These are phyloP conservation scores for Sardina pilchardus DNA, from an alignment of 2,113 vertebrate species.

Conservation along the genomic window DNA sequence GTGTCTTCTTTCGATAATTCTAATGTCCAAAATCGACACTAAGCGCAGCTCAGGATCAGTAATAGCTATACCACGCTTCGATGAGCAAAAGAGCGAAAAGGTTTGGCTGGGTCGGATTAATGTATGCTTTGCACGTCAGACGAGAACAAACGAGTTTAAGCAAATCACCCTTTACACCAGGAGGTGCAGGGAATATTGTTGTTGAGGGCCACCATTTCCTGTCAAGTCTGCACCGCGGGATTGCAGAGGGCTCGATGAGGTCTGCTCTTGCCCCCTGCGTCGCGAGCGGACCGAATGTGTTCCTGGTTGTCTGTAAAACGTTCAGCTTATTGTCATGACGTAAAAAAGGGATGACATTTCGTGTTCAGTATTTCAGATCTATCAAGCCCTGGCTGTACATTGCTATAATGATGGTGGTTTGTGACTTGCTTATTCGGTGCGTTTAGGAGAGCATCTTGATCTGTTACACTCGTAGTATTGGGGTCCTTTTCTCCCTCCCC, in stretches of 20 bases:
- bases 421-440: not conserved
- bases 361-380: not conserved
- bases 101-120: slow-evolving; percentile 26
- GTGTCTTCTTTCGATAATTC: slow-evolving; percentile 43
- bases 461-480: not conserved
- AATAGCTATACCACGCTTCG: slow-evolving; percentile 34
- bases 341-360: not conserved
- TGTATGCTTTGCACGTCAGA: slow-evolving; percentile 46
- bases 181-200: not conserved
- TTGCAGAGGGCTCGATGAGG: not conserved
- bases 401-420: not conserved
- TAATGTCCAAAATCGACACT: slow-evolving; percentile 22
- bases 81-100: slow-evolving; percentile 33
- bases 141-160: slow-evolving; percentile 43
- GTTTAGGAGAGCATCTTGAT: not conserved
- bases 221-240: not conserved
- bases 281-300: not conserved
- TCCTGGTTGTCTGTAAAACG: not conserved
- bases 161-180: slow-evolving; percentile 64
- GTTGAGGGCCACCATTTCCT: not conserved
- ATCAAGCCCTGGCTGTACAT: slow-evolving; percentile 1
- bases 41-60: slow-evolving; percentile 59
- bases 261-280: not conserved
- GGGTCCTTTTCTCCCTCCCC: not conserved
- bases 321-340: not conserved